Evolutionary conservation across 2,888 invertebrate genomes (phyloP).

Genomic region (Unio delphinus): DNA sequence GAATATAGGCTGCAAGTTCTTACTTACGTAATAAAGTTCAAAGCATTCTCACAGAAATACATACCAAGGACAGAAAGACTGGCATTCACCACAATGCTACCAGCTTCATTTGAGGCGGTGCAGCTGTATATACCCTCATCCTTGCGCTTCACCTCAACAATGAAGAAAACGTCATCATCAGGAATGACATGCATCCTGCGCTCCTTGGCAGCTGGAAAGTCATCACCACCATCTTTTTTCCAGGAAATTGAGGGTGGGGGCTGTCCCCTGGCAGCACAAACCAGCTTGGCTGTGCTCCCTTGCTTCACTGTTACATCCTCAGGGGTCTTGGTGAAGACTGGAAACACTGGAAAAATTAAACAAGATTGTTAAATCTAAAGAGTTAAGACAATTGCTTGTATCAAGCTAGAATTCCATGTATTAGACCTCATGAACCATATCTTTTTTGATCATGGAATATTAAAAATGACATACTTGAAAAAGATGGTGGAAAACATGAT

Average conservation of each 20-base stretch:
- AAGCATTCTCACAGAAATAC: slow-evolving; percentile 17
- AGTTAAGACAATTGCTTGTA: too few species aligned
- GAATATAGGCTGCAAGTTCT: too few species aligned
- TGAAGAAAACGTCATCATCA: slow-evolving; percentile 91
- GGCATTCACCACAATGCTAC: slow-evolving; percentile 88
- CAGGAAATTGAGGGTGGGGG: slow-evolving; percentile 79
- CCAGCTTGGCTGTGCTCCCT: slow-evolving; percentile 88
- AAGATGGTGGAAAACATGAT: too few species aligned
- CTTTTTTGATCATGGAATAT: too few species aligned
- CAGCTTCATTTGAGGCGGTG: slow-evolving; percentile 91
- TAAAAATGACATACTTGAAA: too few species aligned
- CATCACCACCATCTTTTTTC: slow-evolving; percentile 73
- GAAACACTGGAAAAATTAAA: slow-evolving; percentile 79
- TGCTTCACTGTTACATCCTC: slow-evolving; percentile 87
- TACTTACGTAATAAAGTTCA: not conserved
- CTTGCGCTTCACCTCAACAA: slow-evolving; percentile 88
- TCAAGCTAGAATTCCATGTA: too few species aligned
- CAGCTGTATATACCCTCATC: slow-evolving; percentile 96
- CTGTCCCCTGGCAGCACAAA: slow-evolving; percentile 92
- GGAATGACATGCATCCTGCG: slow-evolving; percentile 93
- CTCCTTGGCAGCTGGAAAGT: slow-evolving; percentile 93
- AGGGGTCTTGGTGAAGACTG: slow-evolving; percentile 88
- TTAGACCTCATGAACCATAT: too few species aligned
- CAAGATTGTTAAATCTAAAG: too few species aligned
- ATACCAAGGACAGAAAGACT: slow-evolving; percentile 82